Conservation (phyloP, 2,113 vertebrate genomes). For the Trogon melanurus region DNA sequence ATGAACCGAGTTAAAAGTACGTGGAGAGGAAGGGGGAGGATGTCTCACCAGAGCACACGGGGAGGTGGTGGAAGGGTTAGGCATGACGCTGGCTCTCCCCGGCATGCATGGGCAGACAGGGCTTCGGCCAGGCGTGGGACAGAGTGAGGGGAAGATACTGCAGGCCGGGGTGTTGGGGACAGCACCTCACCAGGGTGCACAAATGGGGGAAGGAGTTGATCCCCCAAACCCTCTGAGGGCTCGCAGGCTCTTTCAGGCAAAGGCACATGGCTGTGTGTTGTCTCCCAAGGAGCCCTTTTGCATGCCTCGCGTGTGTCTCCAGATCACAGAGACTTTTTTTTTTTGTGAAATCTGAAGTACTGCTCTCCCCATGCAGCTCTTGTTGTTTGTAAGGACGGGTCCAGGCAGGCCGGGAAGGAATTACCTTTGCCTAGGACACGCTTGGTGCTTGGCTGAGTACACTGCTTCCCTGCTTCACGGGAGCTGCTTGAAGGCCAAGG, state of each 20-base stretch:
- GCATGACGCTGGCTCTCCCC: background rate
- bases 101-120: fast-evolving
- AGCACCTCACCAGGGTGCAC: background rate
- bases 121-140: background rate
- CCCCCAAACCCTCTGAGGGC: background rate
- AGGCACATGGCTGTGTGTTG: background rate
- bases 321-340: background rate
- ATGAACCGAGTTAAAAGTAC: background rate
- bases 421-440: constrained; percentile 72
- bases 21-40: background rate
- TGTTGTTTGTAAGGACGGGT: constrained; percentile 60
- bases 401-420: constrained; percentile 60
- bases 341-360: background rate
- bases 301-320: background rate
- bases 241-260: fast-evolving
- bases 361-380: background rate
- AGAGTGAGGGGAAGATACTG: fast-evolving
- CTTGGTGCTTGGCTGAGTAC: constrained; percentile 56
- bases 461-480: constrained; percentile 33
- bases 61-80: background rate
- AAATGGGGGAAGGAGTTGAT: background rate
- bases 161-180: fast-evolving
- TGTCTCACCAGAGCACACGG: fast-evolving
- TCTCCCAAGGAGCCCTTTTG: background rate
- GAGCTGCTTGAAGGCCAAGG: constrained; percentile 65